Conservation (phyloP, 2,797 vertebrate genomes). For the Anas acuta region DNA sequence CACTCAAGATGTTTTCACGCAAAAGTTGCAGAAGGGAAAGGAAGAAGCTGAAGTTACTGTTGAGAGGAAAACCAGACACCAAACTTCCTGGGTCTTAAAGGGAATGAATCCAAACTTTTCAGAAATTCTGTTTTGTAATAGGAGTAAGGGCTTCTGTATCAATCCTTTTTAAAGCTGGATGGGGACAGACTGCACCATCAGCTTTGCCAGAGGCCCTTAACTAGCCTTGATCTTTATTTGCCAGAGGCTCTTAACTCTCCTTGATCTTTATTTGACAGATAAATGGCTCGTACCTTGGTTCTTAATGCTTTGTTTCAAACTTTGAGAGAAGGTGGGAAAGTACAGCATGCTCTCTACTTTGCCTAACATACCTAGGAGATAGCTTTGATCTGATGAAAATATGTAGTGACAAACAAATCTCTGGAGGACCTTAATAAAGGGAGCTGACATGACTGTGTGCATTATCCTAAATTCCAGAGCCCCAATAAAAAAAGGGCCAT, state of each 20-base stretch:
- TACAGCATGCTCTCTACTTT: constrained; percentile 34
- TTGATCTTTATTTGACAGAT: constrained; percentile 78
- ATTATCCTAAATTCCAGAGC: constrained; percentile 23
- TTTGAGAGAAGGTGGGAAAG: constrained; percentile 42
- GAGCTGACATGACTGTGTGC: background rate
- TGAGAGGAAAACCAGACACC: background rate
- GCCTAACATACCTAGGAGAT: background rate
- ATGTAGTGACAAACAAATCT: constrained; percentile 20
- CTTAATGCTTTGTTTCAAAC: constrained; percentile 75
- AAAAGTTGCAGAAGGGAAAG: background rate
- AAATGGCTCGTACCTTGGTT: constrained; percentile 63
- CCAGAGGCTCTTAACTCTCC: constrained; percentile 73
- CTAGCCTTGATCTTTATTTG: constrained; percentile 69
- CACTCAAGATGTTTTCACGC: background rate
- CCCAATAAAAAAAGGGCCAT: background rate
- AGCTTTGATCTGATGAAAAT: constrained; percentile 28
- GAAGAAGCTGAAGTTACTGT: background rate
- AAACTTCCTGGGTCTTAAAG: constrained; percentile 38
- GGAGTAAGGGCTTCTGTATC: constrained; percentile 62
- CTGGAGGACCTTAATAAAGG: constrained; percentile 18
- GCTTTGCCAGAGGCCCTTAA: constrained; percentile 71
- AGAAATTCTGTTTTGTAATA: constrained; percentile 67
- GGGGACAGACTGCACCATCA: constrained; percentile 44
- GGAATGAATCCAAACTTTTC: constrained; percentile 56
- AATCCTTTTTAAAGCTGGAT: constrained; percentile 71